These are phyloP conservation scores for Tragelaphus imberbis DNA, from an alignment of 2,113 vertebrate species.

Conservation along the genomic window DNA sequence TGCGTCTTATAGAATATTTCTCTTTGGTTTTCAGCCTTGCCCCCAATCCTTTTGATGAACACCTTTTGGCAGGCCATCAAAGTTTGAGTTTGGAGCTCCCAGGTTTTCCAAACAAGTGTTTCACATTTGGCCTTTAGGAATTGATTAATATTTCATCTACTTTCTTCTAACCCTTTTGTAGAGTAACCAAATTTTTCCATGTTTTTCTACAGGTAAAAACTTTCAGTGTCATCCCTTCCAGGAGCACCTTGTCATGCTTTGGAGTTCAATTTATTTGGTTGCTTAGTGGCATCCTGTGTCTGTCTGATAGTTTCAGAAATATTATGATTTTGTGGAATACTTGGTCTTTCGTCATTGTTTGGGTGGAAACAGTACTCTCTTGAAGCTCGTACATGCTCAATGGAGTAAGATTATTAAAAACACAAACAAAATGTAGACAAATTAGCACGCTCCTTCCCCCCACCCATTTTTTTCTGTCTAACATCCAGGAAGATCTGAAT, in stretches of 20 bases:
- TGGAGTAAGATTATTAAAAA: background rate
- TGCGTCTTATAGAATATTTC: rapidly evolving
- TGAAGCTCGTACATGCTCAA: background rate
- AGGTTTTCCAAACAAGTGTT: background rate
- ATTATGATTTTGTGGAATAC: background rate
- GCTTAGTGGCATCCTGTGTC: background rate
- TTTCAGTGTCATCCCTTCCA: background rate
- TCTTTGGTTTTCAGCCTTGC: background rate
- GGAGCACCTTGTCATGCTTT: background rate
- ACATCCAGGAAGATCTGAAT: background rate
- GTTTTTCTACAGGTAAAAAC: background rate
- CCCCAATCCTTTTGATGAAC: background rate
- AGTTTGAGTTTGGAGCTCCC: background rate
- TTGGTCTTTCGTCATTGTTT: background rate
- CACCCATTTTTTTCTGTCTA: background rate
- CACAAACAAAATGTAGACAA: background rate
- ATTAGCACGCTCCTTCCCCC: background rate
- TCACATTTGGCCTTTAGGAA: background rate
- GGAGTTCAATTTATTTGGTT: background rate
- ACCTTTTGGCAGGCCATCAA: background rate
- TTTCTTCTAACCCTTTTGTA: background rate
- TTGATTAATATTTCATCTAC: background rate
- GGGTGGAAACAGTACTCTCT: background rate
- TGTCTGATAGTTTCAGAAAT: background rate
- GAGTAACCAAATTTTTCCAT: background rate